Conservation (phyloP, 2,113 vertebrate genomes). For the Lethenteron reissneri region DNA sequence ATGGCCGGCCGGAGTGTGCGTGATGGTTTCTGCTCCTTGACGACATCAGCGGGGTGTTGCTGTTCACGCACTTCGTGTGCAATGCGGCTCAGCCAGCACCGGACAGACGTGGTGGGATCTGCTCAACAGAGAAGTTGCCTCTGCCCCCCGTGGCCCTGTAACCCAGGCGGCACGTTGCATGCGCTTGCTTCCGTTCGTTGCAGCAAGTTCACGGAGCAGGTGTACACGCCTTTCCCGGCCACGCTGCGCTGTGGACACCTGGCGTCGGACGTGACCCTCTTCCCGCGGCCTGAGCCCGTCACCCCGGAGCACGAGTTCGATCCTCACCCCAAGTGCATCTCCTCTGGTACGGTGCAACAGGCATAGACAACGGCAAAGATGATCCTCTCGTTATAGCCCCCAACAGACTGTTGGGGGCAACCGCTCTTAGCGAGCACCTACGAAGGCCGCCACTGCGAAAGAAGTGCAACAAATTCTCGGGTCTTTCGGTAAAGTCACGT, state of each 20-base stretch:
- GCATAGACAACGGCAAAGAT: background rate
- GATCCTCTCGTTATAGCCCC: background rate
- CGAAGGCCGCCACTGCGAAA: background rate
- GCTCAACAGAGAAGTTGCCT: too few relatives aligned
- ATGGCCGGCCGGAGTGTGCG: too few relatives aligned
- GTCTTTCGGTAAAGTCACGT: too few relatives aligned
- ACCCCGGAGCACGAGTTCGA: constrained; percentile 80
- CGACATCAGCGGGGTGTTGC: too few relatives aligned
- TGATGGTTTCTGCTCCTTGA: too few relatives aligned
- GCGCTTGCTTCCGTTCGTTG: too few relatives aligned
- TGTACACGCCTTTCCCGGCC: constrained; percentile 82
- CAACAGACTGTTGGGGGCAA: background rate
- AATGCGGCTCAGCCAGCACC: too few relatives aligned
- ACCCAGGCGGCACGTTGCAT: too few relatives aligned
- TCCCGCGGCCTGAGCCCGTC: constrained; percentile 78
- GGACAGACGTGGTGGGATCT: too few relatives aligned
- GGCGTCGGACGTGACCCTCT: constrained; percentile 82
- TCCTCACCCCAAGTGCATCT: constrained; percentile 55
- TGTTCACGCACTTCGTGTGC: too few relatives aligned
- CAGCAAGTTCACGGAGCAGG: constrained; percentile 77
- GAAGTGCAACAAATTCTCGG: too few relatives aligned
- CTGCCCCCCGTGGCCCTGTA: too few relatives aligned
- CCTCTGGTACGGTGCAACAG: constrained; percentile 35
- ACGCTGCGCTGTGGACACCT: constrained; percentile 79
- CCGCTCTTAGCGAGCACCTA: background rate